Conservation (phyloP, 2,888 invertebrate species). For the Volucella zonaria region DNA sequence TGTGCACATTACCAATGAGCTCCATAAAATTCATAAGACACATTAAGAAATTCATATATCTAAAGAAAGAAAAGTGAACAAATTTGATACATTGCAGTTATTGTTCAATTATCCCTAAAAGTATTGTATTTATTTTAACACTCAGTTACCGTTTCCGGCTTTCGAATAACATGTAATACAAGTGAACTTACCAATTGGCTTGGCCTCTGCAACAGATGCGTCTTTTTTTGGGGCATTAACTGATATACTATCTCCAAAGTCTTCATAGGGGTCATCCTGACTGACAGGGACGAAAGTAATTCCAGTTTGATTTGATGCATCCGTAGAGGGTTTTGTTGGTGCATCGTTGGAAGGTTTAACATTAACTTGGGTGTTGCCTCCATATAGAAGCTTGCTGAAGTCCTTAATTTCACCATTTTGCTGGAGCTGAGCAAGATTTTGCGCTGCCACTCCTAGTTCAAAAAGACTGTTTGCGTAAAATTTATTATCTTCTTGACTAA, state of each 20-base stretch:
- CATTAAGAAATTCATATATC: too few relatives aligned
- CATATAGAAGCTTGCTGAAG: slow-evolving; percentile 83
- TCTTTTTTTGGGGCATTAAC: slow-evolving; percentile 85
- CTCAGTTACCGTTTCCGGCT: too few relatives aligned
- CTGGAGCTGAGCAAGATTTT: slow-evolving; percentile 84
- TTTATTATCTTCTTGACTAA: slow-evolving; percentile 84
- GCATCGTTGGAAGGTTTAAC: slow-evolving; percentile 17
- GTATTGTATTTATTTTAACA: too few relatives aligned
- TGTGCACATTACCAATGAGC: too few relatives aligned
- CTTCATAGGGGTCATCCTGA: slow-evolving; percentile 80
- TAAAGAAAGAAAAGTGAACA: too few relatives aligned
- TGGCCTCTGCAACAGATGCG: slow-evolving; percentile 89
- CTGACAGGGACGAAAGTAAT: slow-evolving; percentile 32
- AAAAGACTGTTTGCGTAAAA: slow-evolving; percentile 85
- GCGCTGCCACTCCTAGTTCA: slow-evolving; percentile 84
- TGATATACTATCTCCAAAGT: slow-evolving; percentile 81
- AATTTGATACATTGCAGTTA: too few relatives aligned
- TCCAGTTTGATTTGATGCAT: slow-evolving; percentile 23
- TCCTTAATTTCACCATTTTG: slow-evolving; percentile 84
- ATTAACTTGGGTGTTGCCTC: slow-evolving; percentile 61
- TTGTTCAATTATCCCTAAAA: too few relatives aligned
- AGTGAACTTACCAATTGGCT: slow-evolving; percentile 86
- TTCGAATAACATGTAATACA: not conserved
- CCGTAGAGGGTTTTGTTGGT: slow-evolving; percentile 28
- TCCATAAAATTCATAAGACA: too few relatives aligned